Evolutionary conservation across 2,113 vertebrate genomes (phyloP).

Genomic region (Odontesthes bonariensis): DNA sequence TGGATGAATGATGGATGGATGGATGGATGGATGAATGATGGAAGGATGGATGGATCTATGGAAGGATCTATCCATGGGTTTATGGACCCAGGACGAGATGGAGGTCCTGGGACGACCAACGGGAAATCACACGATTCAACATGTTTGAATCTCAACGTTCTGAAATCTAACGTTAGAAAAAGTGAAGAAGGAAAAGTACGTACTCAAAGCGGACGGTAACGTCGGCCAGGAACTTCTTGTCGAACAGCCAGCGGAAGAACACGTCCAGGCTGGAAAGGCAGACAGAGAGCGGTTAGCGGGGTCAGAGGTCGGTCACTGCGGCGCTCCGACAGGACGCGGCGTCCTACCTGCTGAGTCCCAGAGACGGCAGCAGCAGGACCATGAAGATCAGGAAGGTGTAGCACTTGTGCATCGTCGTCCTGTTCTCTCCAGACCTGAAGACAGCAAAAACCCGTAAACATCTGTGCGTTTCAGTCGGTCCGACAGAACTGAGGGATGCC

Average conservation of each 20-base stretch:
- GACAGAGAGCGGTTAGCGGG: background rate
- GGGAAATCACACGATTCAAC: no score
- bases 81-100: no score
- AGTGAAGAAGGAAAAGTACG: constrained; percentile 67
- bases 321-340: accelerated
- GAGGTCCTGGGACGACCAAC: no score
- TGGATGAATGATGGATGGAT: no score
- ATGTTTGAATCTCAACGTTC: no score
- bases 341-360: constrained; percentile 94
- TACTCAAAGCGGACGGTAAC: constrained; percentile 93
- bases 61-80: no score
- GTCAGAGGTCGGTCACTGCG: background rate
- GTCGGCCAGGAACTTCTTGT: constrained; percentile 93
- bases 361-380: constrained; percentile 94
- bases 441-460: background rate
- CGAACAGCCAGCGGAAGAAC: constrained; percentile 98
- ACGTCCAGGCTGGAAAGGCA: constrained; percentile 88
- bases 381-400: constrained; percentile 99
- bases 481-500: no score
- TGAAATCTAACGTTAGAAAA: no score
- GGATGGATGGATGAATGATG: no score
- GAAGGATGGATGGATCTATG: no score
- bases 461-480: no score
- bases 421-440: constrained; percentile 94
- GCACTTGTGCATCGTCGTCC: constrained; percentile 98